These are phyloP conservation scores for Oryzias woworae DNA, from an alignment of 2,113 vertebrate species.

Conservation along the genomic window DNA sequence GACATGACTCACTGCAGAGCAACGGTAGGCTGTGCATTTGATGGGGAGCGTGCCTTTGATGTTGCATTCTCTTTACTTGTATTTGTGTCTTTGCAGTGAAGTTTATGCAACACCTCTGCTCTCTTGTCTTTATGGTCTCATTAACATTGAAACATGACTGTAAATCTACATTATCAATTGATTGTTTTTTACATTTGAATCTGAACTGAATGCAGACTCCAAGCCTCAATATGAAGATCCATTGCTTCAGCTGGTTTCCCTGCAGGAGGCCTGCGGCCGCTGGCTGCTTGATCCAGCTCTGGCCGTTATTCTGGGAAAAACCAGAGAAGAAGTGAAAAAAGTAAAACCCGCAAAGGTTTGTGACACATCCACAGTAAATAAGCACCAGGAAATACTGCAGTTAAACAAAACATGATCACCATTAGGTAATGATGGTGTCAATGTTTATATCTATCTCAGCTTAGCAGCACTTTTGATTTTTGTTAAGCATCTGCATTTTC, in stretches of 20 bases:
- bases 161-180: background rate
- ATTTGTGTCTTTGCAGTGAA: background rate
- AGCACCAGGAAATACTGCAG: no score
- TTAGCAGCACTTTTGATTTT: no score
- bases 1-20: background rate
- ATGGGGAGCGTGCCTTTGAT: background rate
- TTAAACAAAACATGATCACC: no score
- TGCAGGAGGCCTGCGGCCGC: conserved; percentile 81
- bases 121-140: no score
- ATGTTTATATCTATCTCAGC: no score
- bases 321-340: conserved; percentile 52
- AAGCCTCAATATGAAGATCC: conserved; percentile 12
- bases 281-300: conserved; percentile 72
- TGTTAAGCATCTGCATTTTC: background rate
- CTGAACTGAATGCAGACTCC: background rate
- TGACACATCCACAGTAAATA: background rate
- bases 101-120: no score
- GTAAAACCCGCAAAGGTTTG: conserved; percentile 60
- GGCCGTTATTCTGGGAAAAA: conserved; percentile 61
- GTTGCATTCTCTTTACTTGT: background rate
- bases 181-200: background rate
- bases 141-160: no score
- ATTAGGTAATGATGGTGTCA: no score
- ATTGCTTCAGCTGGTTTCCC: conserved; percentile 72
- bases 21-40: background rate